These are phyloP conservation scores for Oryzias curvinotus DNA, from an alignment of 2,113 vertebrate genomes.

Conservation along the genomic window DNA sequence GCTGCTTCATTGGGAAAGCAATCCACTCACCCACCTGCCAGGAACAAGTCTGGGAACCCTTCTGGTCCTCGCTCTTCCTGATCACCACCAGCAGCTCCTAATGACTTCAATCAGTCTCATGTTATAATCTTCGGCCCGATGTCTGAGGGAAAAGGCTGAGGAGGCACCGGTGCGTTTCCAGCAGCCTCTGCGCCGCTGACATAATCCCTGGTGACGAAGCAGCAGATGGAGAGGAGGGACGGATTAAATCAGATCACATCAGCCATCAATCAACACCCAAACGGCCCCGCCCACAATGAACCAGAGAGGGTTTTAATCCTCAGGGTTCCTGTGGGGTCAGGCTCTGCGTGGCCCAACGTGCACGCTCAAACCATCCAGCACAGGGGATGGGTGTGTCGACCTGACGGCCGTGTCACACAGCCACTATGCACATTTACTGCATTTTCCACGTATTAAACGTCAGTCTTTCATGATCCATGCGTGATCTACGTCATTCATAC, in stretches of 20 bases:
- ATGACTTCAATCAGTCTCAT: not conserved
- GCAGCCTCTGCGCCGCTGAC: constrained; percentile 17
- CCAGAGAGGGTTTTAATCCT: constrained; percentile 30
- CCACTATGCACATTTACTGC: too few species aligned
- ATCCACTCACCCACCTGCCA: constrained; percentile 34
- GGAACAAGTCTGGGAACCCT: not conserved
- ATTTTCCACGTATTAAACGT: too few species aligned
- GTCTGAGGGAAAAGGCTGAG: not conserved
- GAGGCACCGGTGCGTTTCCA: constrained; percentile 3
- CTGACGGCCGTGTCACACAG: too few species aligned
- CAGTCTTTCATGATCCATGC: too few species aligned
- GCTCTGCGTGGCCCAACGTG: not conserved
- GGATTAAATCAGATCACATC: constrained; percentile 54
- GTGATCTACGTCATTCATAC: too few species aligned
- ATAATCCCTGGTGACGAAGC: constrained; percentile 52
- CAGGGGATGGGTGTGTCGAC: too few species aligned
- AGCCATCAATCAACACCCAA: constrained; percentile 29
- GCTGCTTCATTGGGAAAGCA: not conserved
- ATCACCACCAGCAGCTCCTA: not conserved
- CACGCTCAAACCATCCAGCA: too few species aligned
- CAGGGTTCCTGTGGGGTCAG: constrained; percentile 16
- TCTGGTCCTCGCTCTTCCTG: not conserved
- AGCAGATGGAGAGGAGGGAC: constrained; percentile 6
- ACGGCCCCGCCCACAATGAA: constrained; percentile 2
- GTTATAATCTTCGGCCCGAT: not conserved